These are phyloP conservation scores for Microcebus jonahi DNA, from an alignment of 2,113 vertebrate genomes.

Conservation along the genomic window DNA sequence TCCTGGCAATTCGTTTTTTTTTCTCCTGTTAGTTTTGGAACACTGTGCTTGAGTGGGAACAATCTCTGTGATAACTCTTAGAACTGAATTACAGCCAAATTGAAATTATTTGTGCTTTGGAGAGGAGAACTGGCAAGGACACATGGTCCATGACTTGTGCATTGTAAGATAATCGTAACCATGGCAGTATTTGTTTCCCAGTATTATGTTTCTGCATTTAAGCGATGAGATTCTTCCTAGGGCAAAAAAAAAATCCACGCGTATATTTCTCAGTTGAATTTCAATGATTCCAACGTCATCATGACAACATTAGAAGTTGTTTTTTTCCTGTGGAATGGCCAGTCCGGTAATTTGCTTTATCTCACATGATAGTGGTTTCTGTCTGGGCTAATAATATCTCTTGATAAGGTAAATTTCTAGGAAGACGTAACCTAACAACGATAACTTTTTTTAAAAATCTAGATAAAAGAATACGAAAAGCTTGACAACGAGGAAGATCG, in stretches of 20 bases:
- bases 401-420: neutral
- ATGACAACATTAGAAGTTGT: neutral
- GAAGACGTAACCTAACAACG: rapidly evolving
- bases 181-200: constrained; percentile 1
- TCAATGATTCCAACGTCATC: neutral
- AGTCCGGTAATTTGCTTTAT: neutral
- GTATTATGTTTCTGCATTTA: neutral
- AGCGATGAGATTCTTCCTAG: neutral
- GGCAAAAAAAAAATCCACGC: neutral
- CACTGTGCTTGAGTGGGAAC: neutral
- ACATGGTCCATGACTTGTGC: neutral
- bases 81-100: constrained; percentile 1
- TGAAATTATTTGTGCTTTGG: neutral
- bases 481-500: constrained; percentile 95
- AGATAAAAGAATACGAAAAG: constrained; percentile 98
- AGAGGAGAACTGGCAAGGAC: neutral
- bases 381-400: neutral
- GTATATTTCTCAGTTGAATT: neutral
- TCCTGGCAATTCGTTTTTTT: neutral
- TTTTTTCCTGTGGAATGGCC: neutral
- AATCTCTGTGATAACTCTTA: neutral
- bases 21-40: neutral
- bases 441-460: neutral
- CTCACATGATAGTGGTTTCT: neutral
- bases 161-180: neutral